Evolutionary conservation across 2,888 invertebrate species (phyloP).

Genomic region (Epinotia bilunana): DNA sequence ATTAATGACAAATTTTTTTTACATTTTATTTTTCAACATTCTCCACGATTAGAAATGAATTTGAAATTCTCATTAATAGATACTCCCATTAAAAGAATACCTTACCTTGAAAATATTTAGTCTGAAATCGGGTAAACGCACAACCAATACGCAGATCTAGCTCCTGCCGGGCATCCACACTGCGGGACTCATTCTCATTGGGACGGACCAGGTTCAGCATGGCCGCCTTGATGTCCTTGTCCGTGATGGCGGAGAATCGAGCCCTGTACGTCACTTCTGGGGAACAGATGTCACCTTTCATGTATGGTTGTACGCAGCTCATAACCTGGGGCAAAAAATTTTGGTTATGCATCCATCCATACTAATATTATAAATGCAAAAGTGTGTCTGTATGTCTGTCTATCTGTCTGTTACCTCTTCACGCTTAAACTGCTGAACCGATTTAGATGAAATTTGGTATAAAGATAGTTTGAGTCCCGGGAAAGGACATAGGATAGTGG

Average conservation of each 20-base stretch:
- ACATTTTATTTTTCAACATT: no score
- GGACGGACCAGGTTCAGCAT: conserved; percentile 93
- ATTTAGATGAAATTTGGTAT: no score
- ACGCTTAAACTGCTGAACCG: no score
- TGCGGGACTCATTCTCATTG: conserved; percentile 97
- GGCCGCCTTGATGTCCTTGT: conserved; percentile 97
- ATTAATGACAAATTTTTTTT: no score
- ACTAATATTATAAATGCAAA: no score
- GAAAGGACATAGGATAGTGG: no score
- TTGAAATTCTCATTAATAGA: neutral
- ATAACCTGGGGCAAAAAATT: conserved; percentile 80
- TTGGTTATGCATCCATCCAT: neutral
- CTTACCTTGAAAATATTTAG: conserved; percentile 96
- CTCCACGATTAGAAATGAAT: neutral
- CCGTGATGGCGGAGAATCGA: conserved; percentile 98
- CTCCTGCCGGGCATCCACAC: conserved; percentile 98
- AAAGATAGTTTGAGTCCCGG: no score
- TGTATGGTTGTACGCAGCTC: conserved; percentile 89
- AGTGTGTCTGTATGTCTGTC: no score
- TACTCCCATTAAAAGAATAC: neutral
- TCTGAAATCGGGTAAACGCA: conserved; percentile 99
- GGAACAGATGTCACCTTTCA: conserved; percentile 87
- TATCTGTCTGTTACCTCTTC: no score
- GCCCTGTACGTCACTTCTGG: conserved; percentile 91
- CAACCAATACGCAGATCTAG: conserved; percentile 99